These are phyloP conservation scores for Lagocephalus sceleratus DNA, from an alignment of 2,797 vertebrate genomes.

Conservation along the genomic window DNA sequence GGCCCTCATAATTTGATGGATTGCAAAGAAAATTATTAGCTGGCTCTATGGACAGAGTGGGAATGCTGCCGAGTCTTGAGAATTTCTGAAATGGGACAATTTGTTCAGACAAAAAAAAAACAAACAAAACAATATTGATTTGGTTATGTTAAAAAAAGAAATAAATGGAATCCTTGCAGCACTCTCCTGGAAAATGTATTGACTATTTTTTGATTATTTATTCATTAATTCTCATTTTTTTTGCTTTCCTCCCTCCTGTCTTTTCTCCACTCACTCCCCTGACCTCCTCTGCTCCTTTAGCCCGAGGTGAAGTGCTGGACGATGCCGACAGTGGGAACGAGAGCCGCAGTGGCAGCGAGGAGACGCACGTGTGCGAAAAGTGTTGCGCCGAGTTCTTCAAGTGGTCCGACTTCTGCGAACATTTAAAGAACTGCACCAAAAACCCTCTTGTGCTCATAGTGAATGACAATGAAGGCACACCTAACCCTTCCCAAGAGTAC, in stretches of 20 bases:
- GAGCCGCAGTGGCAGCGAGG: slow-evolving; percentile 94
- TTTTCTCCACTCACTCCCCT: slow-evolving; percentile 5
- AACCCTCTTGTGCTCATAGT: slow-evolving; percentile 95
- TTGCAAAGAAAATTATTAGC: slow-evolving; percentile 99
- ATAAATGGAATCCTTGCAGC: slow-evolving; percentile 78
- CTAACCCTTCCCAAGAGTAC: slow-evolving; percentile 79
- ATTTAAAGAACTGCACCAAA: slow-evolving; percentile 93
- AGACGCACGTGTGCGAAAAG: slow-evolving; percentile 92
- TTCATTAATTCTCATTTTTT: slow-evolving; percentile 75
- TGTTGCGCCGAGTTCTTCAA: slow-evolving; percentile 99
- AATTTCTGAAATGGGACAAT: slow-evolving; percentile 91
- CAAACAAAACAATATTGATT: slow-evolving; percentile 89
- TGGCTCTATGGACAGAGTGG: slow-evolving; percentile 83
- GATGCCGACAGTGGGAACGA: slow-evolving; percentile 93
- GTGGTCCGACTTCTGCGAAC: slow-evolving; percentile 95
- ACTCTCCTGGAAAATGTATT: slow-evolving; percentile 77
- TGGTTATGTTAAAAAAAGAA: slow-evolving; percentile 81
- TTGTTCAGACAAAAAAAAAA: slow-evolving; percentile 86
- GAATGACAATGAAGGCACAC: slow-evolving; percentile 89
- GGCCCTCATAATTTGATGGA: slow-evolving; percentile 99
- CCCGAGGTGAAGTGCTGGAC: slow-evolving; percentile 86
- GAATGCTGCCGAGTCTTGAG: slow-evolving; percentile 81
- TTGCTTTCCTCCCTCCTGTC: slow-evolving; percentile 27
- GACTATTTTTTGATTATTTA: slow-evolving; percentile 79
- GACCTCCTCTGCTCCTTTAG: slow-evolving; percentile 64